These are phyloP conservation scores for Phainopepla nitens DNA, from an alignment of 2,113 vertebrate genomes.

Conservation along the genomic window DNA sequence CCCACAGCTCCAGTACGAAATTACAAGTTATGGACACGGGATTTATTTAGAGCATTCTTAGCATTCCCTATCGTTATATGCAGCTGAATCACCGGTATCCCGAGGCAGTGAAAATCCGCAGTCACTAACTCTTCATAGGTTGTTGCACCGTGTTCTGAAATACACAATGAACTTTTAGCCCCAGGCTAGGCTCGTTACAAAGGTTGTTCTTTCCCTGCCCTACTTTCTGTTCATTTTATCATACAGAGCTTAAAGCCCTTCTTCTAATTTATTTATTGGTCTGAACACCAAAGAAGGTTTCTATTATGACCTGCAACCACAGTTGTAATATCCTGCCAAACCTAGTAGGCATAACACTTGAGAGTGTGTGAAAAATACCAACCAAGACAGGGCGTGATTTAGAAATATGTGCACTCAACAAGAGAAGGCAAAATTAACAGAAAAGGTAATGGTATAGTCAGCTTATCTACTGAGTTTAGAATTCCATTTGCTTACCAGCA, in stretches of 20 bases:
- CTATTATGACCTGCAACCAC: conserved; percentile 52
- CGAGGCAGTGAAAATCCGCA: conserved; percentile 61
- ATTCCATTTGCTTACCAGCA: conserved; percentile 2
- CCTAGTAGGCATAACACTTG: not conserved
- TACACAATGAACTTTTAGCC: conserved; percentile 65
- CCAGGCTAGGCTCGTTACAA: conserved; percentile 56
- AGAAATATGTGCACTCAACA: not conserved
- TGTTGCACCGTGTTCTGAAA: conserved; percentile 50
- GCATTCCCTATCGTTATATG: conserved; percentile 56
- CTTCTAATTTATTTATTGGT: conserved; percentile 71
- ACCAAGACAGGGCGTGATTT: not conserved
- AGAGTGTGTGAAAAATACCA: conserved; percentile 3
- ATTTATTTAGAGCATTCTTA: conserved; percentile 59
- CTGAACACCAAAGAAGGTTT: conserved; percentile 62
- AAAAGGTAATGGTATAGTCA: not conserved
- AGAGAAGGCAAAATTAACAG: conserved; percentile 3
- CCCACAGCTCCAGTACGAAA: conserved; percentile 24
- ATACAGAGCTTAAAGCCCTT: conserved; percentile 57
- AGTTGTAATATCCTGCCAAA: conserved; percentile 1
- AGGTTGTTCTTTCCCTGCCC: conserved; percentile 66
- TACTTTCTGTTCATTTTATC: conserved; percentile 67
- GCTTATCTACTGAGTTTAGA: not conserved
- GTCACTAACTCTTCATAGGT: conserved; percentile 55
- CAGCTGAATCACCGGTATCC: conserved; percentile 53
- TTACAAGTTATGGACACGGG: conserved; percentile 7